phyloP scores from a whole-genome alignment of 2,797 vertebrate species.

The Anguilla pacifica region DNA sequence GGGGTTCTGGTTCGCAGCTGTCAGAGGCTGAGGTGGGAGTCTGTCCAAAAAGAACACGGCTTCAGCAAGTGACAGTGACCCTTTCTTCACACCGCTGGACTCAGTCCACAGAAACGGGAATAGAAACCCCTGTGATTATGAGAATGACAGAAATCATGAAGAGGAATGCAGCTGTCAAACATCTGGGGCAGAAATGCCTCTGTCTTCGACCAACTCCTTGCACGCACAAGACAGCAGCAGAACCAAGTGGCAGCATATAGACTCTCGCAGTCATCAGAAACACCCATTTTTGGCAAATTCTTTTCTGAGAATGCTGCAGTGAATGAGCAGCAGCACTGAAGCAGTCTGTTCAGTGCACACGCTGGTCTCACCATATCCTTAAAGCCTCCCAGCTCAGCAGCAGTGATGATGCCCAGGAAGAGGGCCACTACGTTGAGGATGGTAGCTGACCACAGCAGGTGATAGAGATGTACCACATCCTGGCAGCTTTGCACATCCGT shows the following conservation, averaged over 20 bases:
- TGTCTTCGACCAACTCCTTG: not conserved
- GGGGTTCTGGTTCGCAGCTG: conserved; percentile 84
- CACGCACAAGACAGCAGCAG: not conserved
- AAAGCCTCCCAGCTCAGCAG: conserved; percentile 93
- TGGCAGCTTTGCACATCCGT: conserved; percentile 95
- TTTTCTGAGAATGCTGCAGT: no score
- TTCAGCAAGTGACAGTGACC: not conserved
- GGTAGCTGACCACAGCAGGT: conserved; percentile 95
- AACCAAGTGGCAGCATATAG: no score
- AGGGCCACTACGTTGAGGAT: conserved; percentile 94
- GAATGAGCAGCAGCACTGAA: no score
- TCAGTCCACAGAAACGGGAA: not conserved
- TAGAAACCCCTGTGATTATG: not conserved
- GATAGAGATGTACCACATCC: conserved; percentile 95
- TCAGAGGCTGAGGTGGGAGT: conserved; percentile 81
- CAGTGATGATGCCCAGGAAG: conserved; percentile 96
- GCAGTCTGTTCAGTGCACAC: no score
- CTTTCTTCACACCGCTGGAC: not conserved
- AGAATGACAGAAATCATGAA: no score
- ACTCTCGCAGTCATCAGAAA: no score
- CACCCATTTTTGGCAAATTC: no score
- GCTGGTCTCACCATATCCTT: conserved; percentile 89
- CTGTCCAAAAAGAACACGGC: conserved; percentile 62
- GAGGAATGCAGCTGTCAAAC: no score
- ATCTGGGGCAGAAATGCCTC: no score